Evolutionary conservation across 2,797 vertebrate species (phyloP).

Genomic region (Cuniculus paca): DNA sequence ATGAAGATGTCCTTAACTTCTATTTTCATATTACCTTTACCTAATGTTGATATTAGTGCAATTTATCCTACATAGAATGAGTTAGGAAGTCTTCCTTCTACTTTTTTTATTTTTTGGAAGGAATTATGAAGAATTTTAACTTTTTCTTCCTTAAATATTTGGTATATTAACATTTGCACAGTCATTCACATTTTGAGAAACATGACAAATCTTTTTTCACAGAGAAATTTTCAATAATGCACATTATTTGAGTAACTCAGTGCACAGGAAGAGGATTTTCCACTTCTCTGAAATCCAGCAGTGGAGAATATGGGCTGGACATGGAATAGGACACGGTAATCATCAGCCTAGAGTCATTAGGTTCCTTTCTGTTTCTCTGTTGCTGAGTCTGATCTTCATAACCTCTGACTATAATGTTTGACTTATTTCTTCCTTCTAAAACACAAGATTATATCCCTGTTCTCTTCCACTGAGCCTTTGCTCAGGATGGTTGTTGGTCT

Average conservation of each 20-base stretch:
- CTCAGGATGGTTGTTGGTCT: not conserved
- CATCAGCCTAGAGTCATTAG: accelerated
- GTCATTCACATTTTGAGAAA: not conserved
- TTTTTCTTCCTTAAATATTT: not conserved
- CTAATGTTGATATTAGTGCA: not conserved
- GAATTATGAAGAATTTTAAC: not conserved
- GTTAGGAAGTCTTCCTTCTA: not conserved
- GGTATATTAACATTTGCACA: not conserved
- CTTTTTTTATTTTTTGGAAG: not conserved
- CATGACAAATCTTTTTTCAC: not conserved
- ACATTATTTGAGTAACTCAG: not conserved
- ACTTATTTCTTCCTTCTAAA: not conserved
- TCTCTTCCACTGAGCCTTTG: not conserved
- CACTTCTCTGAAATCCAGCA: not conserved
- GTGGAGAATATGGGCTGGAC: not conserved
- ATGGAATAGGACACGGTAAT: not conserved
- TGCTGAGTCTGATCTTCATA: not conserved
- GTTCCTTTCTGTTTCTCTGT: not conserved
- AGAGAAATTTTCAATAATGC: not conserved
- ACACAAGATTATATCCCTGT: not conserved
- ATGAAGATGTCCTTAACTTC: not conserved
- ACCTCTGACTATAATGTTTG: not conserved
- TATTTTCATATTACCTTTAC: not conserved
- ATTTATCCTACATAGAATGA: not conserved
- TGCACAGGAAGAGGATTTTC: not conserved